Base-by-base conservation (phyloP, 2,888 invertebrate genomes). In the Morpho achilles region DNA sequence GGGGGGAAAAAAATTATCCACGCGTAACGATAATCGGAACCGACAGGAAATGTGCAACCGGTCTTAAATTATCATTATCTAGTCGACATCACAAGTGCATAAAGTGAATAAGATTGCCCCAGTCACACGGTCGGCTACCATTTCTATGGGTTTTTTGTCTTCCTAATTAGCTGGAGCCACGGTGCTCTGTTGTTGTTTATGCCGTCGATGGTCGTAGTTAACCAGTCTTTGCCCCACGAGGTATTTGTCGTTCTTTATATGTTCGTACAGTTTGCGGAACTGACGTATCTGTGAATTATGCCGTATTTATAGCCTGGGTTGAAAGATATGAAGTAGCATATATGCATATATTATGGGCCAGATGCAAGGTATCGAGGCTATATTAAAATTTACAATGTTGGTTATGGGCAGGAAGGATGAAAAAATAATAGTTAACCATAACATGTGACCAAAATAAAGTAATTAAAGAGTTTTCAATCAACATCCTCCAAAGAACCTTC, bases 201-300 rank as follows among this genome's bases (percentile, higher is more conserved):
- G 93, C 69, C 94, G 92, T 68, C 95, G 92, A 77, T 96, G 96
- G 80, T 99, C 98, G 88, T 99, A 99, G 91, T 99, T 99, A 40
- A 99, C 99, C 67, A 99, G 92, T 68, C 98, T 92, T 74, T 98
- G 96, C 0, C 99, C 99, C 9, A 99, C 99, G 52, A 99, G 93
- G 89, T 99, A 99, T 90, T 99, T 99, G 88, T 99, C 99, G 87
- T 99, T 99, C 89, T 99, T 98, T 76, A 99, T 99, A 85, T 98
- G 98, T 80, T 99, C 97, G 82, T 99, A 99, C 16, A 99, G 91
- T 74, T 97, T 96, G 74, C 94, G 95, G 89, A 99, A 97, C 80
- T 99, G 99, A 58, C 96, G 94, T 59, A 98, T 94, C 92, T 99
- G 97, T 75, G 58, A 62, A 56, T 43, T 39, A 16, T 56, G 7